Base-by-base conservation (phyloP, 2,888 invertebrate species). In the Drosophila antonietae region DNA sequence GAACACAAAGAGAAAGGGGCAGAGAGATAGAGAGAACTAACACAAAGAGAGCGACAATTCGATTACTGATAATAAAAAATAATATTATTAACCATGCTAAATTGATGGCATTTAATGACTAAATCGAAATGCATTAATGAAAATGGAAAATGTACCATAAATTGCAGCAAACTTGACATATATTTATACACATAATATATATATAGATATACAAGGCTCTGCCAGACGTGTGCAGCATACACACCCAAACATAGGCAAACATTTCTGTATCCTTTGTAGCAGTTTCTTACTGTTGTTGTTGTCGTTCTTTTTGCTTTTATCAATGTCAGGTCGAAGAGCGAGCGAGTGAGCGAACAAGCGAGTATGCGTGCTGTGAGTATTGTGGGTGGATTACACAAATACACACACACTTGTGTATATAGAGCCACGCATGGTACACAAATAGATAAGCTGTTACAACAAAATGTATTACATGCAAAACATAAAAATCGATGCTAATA, bases 401-500 rank as follows among this genome's bases (percentile, higher is more conserved):
- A 44, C 37, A 55, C 53, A 73, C 10, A 39, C 23, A 33, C 1
- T 1, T 3, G 2, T 14, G 12, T 3, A 18, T 33, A 33, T 35
- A 51, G 18, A 51, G 51, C 51, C 51, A 51, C 51, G 51, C 51
- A 55, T 31, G 28, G 28, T 55, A 75, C 73, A 53, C 69, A 56
- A 71, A 71, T 68, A 81, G 87, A 87, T 76, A 83, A 81, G 63
- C 64, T 72, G 64, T 61, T 66, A 63, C 68, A 68, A 70, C 58
- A 75, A 73, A 83, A 84, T 84, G 58, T 53, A 46, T 53, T 52
- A 46, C 75, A 78, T 56, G 68, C 77, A 79, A 78, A 79, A 78
- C 80, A 88, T 78, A 64, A 91, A 92, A 92, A 91, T 91, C 91
- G 91, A 91, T 91, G 81, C 82, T 77, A 71, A 81, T 63, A 68